Percentiles rank a stretch among this genome's conserved stretches.
Evolutionary conservation across 2,797 vertebrate species (phyloP).

Genomic region (Poecile montanus): DNA sequence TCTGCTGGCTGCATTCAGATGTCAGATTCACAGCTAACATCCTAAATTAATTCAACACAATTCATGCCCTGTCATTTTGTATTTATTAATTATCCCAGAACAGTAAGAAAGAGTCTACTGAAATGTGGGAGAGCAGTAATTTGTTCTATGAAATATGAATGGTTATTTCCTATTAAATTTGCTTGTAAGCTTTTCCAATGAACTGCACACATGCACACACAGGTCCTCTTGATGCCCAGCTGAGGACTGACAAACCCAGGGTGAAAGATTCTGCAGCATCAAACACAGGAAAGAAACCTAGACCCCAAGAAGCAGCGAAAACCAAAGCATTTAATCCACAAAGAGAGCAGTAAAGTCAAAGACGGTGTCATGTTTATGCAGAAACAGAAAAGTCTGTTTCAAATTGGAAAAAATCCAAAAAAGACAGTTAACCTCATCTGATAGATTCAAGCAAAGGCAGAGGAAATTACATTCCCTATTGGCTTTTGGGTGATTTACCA

Average conservation of each 20-base stretch:
- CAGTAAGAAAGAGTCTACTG: not conserved
- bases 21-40: slow-evolving; percentile 35
- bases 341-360: not conserved
- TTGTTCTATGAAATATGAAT: not conserved
- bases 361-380: rapidly evolving
- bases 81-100: slow-evolving; percentile 50
- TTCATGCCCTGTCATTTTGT: slow-evolving; percentile 5
- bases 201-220: not conserved
- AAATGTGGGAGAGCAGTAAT: not conserved
- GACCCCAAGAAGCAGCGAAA: not conserved
- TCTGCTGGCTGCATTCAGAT: slow-evolving; percentile 16
- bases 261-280: not conserved
- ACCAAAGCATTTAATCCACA: not conserved
- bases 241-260: not conserved
- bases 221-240: not conserved
- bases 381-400: not conserved
- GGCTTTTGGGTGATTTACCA: not conserved
- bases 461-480: not conserved
- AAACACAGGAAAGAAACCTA: not conserved
- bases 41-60: slow-evolving; percentile 38
- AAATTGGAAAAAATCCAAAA: not conserved
- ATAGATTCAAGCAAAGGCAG: not conserved
- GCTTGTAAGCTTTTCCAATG: not conserved
- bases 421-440: not conserved
- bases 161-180: not conserved